Evolutionary conservation across 2,113 vertebrate genomes (phyloP).

Genomic region (Bos indicus): DNA sequence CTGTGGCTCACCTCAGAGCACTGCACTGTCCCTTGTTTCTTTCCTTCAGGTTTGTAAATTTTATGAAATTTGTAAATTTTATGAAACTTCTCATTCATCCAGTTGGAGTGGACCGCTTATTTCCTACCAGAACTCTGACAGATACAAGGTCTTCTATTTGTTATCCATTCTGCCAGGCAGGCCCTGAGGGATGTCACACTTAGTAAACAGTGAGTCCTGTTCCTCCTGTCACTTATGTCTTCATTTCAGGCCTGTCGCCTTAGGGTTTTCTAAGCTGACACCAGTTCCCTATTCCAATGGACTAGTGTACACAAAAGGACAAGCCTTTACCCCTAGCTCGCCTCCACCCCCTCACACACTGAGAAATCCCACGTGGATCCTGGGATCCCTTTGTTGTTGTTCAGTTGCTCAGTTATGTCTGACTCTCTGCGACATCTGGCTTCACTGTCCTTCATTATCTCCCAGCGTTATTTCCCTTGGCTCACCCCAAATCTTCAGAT

Average conservation of each 20-base stretch:
- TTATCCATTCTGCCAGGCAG: background rate
- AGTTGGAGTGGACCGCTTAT: background rate
- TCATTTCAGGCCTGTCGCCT: background rate
- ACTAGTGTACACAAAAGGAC: background rate
- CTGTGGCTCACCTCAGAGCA: background rate
- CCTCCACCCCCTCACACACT: background rate
- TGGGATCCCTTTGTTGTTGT: background rate
- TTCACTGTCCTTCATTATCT: background rate
- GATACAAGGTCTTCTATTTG: background rate
- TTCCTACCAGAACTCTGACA: background rate
- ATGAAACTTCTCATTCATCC: background rate
- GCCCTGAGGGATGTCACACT: background rate
- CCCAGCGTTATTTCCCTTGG: background rate
- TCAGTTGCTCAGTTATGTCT: background rate
- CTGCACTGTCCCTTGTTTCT: background rate
- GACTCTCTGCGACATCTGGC: background rate
- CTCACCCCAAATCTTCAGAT: background rate
- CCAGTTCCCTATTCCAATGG: background rate
- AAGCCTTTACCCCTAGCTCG: background rate
- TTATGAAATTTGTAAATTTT: background rate
- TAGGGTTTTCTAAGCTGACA: background rate
- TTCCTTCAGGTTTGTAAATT: background rate
- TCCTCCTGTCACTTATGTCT: background rate
- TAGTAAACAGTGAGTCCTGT: background rate
- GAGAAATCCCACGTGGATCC: background rate